Evolutionary conservation across 2,113 vertebrate species (phyloP).

Genomic region (Zosterops borbonicus): DNA sequence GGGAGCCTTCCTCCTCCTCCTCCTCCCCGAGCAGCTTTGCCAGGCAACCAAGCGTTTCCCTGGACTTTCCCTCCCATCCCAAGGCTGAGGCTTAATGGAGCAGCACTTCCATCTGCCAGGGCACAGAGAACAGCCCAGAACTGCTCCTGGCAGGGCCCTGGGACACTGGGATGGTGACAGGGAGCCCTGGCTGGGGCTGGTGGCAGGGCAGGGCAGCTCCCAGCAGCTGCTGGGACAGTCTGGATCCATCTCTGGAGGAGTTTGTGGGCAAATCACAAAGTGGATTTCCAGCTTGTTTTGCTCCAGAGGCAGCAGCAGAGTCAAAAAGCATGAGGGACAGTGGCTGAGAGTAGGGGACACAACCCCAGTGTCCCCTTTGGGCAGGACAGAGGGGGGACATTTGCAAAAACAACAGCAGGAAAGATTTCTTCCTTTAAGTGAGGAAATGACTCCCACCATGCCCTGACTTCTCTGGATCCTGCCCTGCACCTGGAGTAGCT

Average conservation of each 20-base stretch:
- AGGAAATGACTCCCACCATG: accelerated
- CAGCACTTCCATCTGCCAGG: neutral
- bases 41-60: neutral
- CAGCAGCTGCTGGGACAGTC: neutral
- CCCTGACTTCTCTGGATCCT: neutral
- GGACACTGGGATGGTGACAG: accelerated
- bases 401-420: too few relatives aligned
- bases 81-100: neutral
- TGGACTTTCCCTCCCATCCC: neutral
- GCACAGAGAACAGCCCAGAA: accelerated
- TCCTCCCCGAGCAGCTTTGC: neutral
- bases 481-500: neutral
- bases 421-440: neutral
- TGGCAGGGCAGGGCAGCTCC: neutral
- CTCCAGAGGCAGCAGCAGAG: too few relatives aligned
- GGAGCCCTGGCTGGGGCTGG: neutral
- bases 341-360: too few relatives aligned
- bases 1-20: neutral
- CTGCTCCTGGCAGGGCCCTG: accelerated
- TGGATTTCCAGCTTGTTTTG: too few relatives aligned
- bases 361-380: too few relatives aligned
- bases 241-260: too few relatives aligned
- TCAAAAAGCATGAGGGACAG: too few relatives aligned
- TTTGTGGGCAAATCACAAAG: too few relatives aligned
- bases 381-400: too few relatives aligned